Conservation (phyloP, 2,113 vertebrate species). For the Capreolus pygargus region DNA sequence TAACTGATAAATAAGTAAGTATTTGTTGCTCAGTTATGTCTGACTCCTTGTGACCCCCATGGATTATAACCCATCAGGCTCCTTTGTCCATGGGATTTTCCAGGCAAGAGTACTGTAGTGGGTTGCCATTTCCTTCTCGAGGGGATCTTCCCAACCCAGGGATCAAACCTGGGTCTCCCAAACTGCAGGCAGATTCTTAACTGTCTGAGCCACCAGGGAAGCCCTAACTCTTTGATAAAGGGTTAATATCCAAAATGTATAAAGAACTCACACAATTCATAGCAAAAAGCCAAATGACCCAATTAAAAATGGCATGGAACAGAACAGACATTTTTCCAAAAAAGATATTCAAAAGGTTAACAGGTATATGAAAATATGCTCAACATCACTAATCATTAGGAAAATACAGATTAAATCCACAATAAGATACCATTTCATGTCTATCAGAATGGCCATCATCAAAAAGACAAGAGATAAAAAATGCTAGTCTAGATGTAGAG, state of each 20-base stretch:
- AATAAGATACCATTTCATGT: neutral
- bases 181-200: neutral
- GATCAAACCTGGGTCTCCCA: neutral
- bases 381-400: neutral
- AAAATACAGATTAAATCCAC: neutral
- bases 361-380: neutral
- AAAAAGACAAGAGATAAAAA: neutral
- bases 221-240: neutral
- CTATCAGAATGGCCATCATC: neutral
- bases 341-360: neutral
- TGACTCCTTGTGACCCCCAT: neutral
- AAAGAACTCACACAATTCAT: neutral
- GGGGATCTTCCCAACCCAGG: neutral
- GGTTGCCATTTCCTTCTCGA: neutral
- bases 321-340: neutral
- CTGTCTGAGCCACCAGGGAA: neutral
- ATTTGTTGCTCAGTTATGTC: neutral
- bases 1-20: neutral
- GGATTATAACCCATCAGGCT: neutral
- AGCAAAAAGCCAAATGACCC: neutral
- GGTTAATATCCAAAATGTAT: neutral
- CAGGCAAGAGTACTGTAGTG: neutral
- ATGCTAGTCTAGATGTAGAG: neutral
- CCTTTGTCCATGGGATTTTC: neutral
- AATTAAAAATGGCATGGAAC: neutral